phyloP scores from a whole-genome alignment of 1,140 invertebrate species.

The Diplogasteroides magnus region DNA sequence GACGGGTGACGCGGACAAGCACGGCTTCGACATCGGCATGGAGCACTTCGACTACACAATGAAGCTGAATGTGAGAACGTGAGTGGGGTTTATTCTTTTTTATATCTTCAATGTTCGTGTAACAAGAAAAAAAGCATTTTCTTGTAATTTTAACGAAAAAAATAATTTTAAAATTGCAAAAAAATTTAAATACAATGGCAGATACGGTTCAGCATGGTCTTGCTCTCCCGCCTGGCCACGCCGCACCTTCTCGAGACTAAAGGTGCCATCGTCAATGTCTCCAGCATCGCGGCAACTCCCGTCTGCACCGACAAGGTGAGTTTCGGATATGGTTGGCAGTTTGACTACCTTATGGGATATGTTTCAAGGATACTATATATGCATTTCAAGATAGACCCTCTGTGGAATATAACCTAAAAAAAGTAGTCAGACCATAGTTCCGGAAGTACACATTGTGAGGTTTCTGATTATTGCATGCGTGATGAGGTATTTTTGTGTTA shows the following conservation, averaged over 20 bases:
- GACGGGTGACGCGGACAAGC: conserved; percentile 10
- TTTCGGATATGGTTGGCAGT: too few relatives aligned
- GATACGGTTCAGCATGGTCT: conserved; percentile 31
- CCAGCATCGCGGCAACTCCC: conserved; percentile 13
- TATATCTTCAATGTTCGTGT: background rate
- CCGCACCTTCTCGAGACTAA: conserved; percentile 38
- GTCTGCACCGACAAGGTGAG: too few relatives aligned
- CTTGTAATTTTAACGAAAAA: too few relatives aligned
- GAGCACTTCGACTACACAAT: conserved; percentile 33
- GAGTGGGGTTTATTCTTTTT: conserved; percentile 6
- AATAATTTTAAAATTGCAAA: conserved; percentile 4
- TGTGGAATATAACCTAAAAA: too few relatives aligned
- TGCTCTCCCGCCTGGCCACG: conserved; percentile 17
- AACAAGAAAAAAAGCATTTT: too few relatives aligned
- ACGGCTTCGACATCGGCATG: conserved; percentile 2
- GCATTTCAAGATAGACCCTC: too few relatives aligned
- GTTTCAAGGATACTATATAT: too few relatives aligned
- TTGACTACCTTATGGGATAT: too few relatives aligned
- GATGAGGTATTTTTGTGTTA: background rate
- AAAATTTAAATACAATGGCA: too few relatives aligned
- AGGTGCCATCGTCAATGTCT: conserved; percentile 39
- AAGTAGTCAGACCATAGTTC: too few relatives aligned
- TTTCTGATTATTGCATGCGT: too few relatives aligned
- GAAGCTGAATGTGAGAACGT: conserved; percentile 35
- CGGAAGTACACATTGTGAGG: background rate